These are phyloP conservation scores for Norana najaformis DNA, from an alignment of 2,888 invertebrate genomes.

Conservation along the genomic window DNA sequence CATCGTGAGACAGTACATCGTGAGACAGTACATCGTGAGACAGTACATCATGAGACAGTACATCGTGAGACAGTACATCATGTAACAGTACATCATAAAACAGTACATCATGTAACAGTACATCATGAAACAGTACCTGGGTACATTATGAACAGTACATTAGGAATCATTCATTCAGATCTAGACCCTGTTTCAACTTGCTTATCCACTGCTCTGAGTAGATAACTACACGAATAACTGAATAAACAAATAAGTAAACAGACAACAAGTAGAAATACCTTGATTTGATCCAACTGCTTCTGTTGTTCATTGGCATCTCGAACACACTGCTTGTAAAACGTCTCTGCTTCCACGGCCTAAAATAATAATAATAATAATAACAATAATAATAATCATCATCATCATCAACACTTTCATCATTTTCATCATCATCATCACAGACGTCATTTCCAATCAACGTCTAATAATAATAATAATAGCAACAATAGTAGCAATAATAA, in stretches of 20 bases:
- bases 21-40: not conserved
- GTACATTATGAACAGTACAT: not conserved
- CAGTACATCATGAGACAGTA: not conserved
- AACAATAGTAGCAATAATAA: too few relatives aligned
- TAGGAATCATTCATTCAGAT: not conserved
- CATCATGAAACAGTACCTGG: not conserved
- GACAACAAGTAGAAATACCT: constrained; percentile 48
- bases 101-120: not conserved
- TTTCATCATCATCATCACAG: not conserved
- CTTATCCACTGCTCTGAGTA: too few relatives aligned
- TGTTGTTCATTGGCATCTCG: constrained; percentile 65
- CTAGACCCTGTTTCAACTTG: not conserved
- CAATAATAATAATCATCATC: not conserved
- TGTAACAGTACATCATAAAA: too few relatives aligned
- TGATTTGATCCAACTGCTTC: constrained; percentile 60
- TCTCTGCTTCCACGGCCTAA: constrained; percentile 65
- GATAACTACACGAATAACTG: too few relatives aligned
- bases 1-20: too few relatives aligned
- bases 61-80: not conserved
- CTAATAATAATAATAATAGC: too few relatives aligned
- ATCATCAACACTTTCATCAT: not conserved
- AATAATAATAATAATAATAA: too few relatives aligned
- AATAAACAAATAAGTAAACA: not conserved
- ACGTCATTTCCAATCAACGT: too few relatives aligned
- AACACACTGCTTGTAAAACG: constrained; percentile 64